phyloP scores from a whole-genome alignment of 2,797 vertebrate genomes.

The Semaprochilodus insignis region DNA sequence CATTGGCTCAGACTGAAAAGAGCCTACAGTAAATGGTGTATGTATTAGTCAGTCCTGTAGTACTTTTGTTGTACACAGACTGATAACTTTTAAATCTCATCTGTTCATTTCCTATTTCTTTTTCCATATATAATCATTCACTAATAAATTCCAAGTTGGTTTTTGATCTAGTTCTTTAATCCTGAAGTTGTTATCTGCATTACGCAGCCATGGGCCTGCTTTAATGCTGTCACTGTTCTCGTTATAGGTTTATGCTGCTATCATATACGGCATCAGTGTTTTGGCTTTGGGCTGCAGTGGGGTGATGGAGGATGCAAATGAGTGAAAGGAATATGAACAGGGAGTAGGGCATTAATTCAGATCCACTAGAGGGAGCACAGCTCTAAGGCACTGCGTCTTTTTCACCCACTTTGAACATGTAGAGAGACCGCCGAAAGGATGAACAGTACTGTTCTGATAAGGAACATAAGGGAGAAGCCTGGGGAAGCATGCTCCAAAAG shows the following conservation, averaged over 20 bases:
- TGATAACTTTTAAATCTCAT: background rate
- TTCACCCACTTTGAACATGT: background rate
- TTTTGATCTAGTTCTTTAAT: slow-evolving; percentile 13
- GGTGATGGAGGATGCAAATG: slow-evolving; percentile 25
- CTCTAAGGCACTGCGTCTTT: slow-evolving; percentile 51
- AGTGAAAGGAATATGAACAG: slow-evolving; percentile 13
- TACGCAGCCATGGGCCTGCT: slow-evolving; percentile 15
- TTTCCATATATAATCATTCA: slow-evolving; percentile 1
- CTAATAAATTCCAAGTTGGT: slow-evolving; percentile 20
- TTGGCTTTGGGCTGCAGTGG: background rate
- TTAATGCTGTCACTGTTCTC: slow-evolving; percentile 5
- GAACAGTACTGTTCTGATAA: background rate
- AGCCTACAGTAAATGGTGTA: no score
- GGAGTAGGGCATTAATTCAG: slow-evolving; percentile 9
- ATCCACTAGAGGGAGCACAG: slow-evolving; percentile 77
- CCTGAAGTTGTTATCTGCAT: slow-evolving; percentile 29
- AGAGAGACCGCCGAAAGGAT: background rate
- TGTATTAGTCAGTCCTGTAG: background rate
- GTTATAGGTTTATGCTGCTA: background rate
- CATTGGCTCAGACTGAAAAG: background rate
- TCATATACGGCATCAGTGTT: slow-evolving; percentile 1
- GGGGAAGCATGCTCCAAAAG: background rate
- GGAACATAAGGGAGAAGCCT: slow-evolving; percentile 15
- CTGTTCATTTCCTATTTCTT: background rate
- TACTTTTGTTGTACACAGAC: background rate